Evolutionary conservation across 2,888 invertebrate genomes (phyloP).

Genomic region (Sesia apiformis): DNA sequence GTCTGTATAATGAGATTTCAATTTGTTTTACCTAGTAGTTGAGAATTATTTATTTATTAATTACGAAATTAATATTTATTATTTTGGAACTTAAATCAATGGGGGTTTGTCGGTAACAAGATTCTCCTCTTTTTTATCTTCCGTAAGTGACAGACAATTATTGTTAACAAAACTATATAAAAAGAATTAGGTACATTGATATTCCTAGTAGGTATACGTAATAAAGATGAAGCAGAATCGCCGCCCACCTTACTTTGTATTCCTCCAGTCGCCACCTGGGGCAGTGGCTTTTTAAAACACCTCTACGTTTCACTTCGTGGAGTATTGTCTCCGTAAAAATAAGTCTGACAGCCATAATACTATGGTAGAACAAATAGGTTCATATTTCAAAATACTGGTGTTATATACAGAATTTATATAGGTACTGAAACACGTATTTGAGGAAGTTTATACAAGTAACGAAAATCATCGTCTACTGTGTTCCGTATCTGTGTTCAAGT

Average conservation of each 20-base stretch:
- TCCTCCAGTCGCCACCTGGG: slow-evolving; percentile 61
- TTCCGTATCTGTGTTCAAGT: too few relatives aligned
- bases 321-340: slow-evolving; percentile 5
- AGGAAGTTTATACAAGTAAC: too few relatives aligned
- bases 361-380: too few relatives aligned
- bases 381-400: too few relatives aligned
- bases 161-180: neutral
- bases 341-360: neutral
- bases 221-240: slow-evolving; percentile 12
- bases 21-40: too few relatives aligned
- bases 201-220: neutral
- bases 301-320: slow-evolving; percentile 38
- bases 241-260: slow-evolving; percentile 63
- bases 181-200: too few relatives aligned
- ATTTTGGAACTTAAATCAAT: neutral
- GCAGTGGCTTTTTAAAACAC: slow-evolving; percentile 50
- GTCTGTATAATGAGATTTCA: too few relatives aligned
- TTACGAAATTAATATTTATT: neutral
- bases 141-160: neutral
- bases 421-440: too few relatives aligned
- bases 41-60: neutral
- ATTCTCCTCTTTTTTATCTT: neutral
- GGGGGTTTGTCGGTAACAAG: neutral
- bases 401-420: too few relatives aligned
- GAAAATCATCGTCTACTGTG: too few relatives aligned